Evolutionary conservation across 2,113 vertebrate species (phyloP).

Genomic region (Rhodinocichla rosea): DNA sequence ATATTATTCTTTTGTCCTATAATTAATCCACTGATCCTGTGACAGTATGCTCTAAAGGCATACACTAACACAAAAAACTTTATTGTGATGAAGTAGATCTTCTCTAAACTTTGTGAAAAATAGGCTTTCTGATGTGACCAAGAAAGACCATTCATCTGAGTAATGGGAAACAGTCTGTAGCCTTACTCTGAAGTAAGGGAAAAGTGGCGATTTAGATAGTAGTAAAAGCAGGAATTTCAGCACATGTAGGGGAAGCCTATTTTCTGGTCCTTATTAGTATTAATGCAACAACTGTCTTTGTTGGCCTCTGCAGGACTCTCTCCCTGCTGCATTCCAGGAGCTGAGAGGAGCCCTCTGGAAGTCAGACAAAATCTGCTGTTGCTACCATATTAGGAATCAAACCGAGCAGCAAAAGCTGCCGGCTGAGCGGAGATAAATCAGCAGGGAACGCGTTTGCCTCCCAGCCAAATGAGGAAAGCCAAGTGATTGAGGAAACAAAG

Average conservation of each 20-base stretch:
- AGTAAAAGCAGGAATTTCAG: neutral
- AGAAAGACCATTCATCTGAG: neutral
- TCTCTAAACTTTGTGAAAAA: neutral
- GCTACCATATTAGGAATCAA: constrained; percentile 81
- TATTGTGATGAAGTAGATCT: neutral
- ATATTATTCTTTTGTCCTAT: neutral
- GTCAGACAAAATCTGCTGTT: constrained; percentile 59
- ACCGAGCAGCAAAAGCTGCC: constrained; percentile 51
- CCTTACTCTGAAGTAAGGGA: neutral
- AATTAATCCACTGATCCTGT: neutral
- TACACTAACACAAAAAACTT: neutral
- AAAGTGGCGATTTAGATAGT: neutral
- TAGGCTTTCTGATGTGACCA: neutral
- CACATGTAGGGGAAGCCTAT: neutral
- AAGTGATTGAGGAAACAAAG: constrained; percentile 67
- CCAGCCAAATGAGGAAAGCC: constrained; percentile 70
- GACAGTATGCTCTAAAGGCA: neutral
- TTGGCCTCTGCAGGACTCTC: constrained; percentile 62
- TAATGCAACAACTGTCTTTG: constrained; percentile 59
- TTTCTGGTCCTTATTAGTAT: constrained; percentile 49
- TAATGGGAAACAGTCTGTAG: neutral
- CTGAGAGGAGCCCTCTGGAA: constrained; percentile 69
- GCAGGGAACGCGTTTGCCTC: constrained; percentile 70
- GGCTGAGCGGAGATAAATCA: constrained; percentile 68
- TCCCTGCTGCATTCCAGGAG: constrained; percentile 70